A percentile compares a stretch with the other conserved stretches of the same genome.
phyloP scores from a whole-genome alignment of 2,888 invertebrate genomes.

The Spisula solida region DNA sequence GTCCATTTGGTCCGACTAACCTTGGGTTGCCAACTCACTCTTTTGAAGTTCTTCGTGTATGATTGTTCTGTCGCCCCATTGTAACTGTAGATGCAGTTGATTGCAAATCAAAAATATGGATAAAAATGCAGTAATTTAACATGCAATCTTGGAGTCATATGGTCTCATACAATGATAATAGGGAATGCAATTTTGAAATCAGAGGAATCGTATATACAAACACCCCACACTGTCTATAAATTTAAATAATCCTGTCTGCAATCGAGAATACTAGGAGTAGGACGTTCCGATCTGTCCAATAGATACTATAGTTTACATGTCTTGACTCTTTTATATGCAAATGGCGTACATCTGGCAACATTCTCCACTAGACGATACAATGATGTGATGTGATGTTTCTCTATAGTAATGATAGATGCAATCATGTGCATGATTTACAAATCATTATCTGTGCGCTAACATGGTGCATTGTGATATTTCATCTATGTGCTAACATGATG shows the following conservation, averaged over 20 bases:
- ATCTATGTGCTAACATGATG: neutral
- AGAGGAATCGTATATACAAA: neutral
- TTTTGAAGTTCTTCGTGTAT: no score
- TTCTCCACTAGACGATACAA: neutral
- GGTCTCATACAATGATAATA: neutral
- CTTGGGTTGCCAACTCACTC: no score
- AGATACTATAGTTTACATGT: conserved; percentile 7
- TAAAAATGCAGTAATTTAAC: neutral
- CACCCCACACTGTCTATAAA: neutral
- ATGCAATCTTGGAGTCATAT: neutral
- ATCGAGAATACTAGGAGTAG: neutral
- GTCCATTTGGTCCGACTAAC: no score
- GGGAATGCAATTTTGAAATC: neutral
- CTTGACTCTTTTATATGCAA: conserved; percentile 18
- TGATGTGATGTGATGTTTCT: neutral
- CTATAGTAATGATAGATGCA: neutral
- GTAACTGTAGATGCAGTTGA: no score
- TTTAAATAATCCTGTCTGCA: neutral
- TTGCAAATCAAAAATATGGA: no score
- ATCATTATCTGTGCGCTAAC: neutral
- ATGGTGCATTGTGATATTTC: neutral
- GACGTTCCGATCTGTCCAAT: neutral
- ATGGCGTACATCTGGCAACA: neutral
- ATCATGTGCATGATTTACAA: conserved; percentile 4
- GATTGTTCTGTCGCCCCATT: no score